phyloP scores from a whole-genome alignment of 2,113 vertebrate species.

The Plectropomus leopardus region DNA sequence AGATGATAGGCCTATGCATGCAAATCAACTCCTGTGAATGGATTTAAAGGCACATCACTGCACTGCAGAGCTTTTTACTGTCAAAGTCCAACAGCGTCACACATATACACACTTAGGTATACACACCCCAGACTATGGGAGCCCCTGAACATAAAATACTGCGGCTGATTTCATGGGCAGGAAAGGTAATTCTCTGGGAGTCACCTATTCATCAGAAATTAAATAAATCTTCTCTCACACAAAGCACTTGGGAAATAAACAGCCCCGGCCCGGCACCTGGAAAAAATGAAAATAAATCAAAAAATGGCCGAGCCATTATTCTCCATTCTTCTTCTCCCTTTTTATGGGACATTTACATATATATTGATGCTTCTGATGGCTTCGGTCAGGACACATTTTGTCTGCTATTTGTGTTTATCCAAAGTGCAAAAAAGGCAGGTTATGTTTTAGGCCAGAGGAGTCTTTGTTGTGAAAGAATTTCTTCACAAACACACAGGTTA shows the following conservation, averaged over 20 bases:
- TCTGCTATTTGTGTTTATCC: slow-evolving; percentile 33
- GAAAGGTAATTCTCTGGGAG: slow-evolving; percentile 43
- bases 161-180: slow-evolving; percentile 36
- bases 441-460: neutral
- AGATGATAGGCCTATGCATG: slow-evolving; percentile 10
- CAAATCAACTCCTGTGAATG: neutral
- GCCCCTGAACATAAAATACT: slow-evolving; percentile 29
- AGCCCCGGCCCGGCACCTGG: slow-evolving; percentile 17
- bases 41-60: neutral
- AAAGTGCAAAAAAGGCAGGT: neutral
- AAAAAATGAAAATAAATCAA: slow-evolving; percentile 66
- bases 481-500: slow-evolving; percentile 18
- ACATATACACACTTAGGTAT: neutral
- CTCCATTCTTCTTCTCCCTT: slow-evolving; percentile 50
- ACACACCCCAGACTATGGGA: neutral
- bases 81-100: neutral
- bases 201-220: slow-evolving; percentile 67
- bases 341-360: slow-evolving; percentile 74
- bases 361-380: slow-evolving; percentile 67
- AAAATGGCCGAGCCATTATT: slow-evolving; percentile 46
- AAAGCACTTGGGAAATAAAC: slow-evolving; percentile 73
- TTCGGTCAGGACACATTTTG: slow-evolving; percentile 41
- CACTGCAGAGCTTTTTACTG: slow-evolving; percentile 4
- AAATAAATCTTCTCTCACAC: slow-evolving; percentile 65
- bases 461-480: slow-evolving; percentile 40